Percentiles rank a stretch among this genome's conserved stretches.
Evolutionary conservation across 2,888 invertebrate species (phyloP).

Genomic region (Caenorhabditis panamensis): DNA sequence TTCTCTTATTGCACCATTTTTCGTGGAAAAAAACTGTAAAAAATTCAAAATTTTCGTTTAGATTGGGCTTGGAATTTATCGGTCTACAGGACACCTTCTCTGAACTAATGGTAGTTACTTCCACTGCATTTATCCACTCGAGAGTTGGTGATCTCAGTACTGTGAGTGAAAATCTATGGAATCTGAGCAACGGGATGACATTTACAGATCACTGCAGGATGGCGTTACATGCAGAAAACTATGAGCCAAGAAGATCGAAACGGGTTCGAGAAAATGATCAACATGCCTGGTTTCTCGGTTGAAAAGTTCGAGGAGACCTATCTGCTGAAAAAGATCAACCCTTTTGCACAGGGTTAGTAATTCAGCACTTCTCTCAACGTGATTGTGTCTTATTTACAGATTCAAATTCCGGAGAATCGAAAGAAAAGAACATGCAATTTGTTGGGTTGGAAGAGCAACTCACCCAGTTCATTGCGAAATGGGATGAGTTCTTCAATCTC

Average conservation of each 20-base stretch:
- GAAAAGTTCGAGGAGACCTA: conserved; percentile 38
- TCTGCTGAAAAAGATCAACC: conserved; percentile 32
- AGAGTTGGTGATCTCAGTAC: conserved; percentile 27
- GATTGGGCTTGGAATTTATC: background rate
- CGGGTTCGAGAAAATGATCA: conserved; percentile 39
- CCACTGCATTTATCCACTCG: conserved; percentile 12
- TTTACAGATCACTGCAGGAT: conserved; percentile 38
- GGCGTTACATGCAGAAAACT: conserved; percentile 20
- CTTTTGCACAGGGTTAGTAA: conserved; percentile 27
- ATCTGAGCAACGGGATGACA: background rate
- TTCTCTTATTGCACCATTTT: no score
- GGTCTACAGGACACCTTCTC: background rate
- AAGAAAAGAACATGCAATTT: background rate
- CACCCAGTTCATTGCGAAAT: background rate
- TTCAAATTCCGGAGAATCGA: no score
- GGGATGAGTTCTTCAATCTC: background rate
- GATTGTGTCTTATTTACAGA: background rate
- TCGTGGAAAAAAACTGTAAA: no score
- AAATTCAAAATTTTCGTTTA: no score
- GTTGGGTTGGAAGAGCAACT: background rate
- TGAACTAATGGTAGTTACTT: conserved; percentile 13
- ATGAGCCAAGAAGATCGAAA: conserved; percentile 16
- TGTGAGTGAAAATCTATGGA: conserved; percentile 16
- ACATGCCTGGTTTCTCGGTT: conserved; percentile 31
- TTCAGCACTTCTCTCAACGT: background rate